Evolutionary conservation across 2,113 vertebrate species (phyloP), one percentile per base, ranked within the genome.

Genomic region (Bubo scandiacus): DNA sequence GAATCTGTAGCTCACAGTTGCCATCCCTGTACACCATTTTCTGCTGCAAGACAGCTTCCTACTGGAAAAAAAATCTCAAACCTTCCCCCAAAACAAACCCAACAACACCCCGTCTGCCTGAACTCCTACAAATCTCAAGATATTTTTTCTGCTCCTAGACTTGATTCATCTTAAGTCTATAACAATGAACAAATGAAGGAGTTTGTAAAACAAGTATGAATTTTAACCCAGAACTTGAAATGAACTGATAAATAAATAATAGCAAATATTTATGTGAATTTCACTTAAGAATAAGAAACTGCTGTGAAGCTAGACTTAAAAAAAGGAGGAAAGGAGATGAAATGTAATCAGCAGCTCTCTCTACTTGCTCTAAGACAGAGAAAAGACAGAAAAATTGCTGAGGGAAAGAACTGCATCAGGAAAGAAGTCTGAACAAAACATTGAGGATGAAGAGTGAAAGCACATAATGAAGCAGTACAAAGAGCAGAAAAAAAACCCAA

Each of bases 61-160:
- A 57, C 4, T 4, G 23, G 32, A 29, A 88, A 79, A 63, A 73
- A 72, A 36, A 2, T 5, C 7, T 30, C 16, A 95, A 58, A 32
- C 8, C 1, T 15, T 1, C 2, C 12, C 32, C 3, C 10, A 17
- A n/a, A 55, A 42, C 3, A 72, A 47, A 43, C 1, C 6, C 4
- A 63, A 2, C 7, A 30, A 38, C 2, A 43, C 0, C 2, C 5
- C 2, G 0, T 2, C 14, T 47, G 45, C 3, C 11, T 6, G 36
- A 67, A 66, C 10, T 34, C 12, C 6, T 52, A 11, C 0, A 10
- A 65, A 43, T 18, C 7, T 59, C 9, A 36, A 51, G 26, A 23
- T 32, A 18, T 9, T 12, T 85, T 86, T 88, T 55, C 20, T 57
- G 15, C 4, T 81, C 5, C 30, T 68, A 21, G 18, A 30, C 9